These are phyloP conservation scores for Xiphorhynchus elegans DNA, from an alignment of 2,113 vertebrate genomes.

Conservation along the genomic window DNA sequence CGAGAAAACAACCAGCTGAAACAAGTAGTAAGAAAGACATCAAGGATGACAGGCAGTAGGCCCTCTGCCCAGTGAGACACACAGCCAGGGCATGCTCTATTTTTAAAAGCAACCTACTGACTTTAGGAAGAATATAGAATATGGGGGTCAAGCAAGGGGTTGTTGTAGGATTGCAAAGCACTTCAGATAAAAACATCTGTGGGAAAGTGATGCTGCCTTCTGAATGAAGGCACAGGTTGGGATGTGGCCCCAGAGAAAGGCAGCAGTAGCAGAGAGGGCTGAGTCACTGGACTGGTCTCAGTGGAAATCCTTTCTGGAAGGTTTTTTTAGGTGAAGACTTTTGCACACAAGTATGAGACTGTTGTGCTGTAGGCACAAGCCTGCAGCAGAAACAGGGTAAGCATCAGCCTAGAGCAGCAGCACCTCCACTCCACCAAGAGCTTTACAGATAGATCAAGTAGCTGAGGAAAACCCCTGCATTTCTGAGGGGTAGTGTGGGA, in stretches of 20 bases:
- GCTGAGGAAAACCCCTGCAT: background rate
- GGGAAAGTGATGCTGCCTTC: background rate
- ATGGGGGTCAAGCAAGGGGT: background rate
- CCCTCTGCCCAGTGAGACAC: slow-evolving; percentile 12
- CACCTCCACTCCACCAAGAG: background rate
- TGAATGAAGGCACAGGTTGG: background rate
- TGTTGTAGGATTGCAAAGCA: background rate
- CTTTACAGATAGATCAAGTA: background rate
- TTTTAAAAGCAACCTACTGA: background rate
- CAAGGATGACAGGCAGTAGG: slow-evolving; percentile 48
- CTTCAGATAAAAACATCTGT: background rate
- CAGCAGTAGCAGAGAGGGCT: background rate
- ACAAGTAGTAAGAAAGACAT: slow-evolving; percentile 49
- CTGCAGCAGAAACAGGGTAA: background rate
- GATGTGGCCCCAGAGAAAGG: background rate
- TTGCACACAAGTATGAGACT: background rate
- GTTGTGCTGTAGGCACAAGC: background rate
- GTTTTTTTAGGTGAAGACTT: background rate
- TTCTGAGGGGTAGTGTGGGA: background rate
- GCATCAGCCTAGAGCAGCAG: background rate
- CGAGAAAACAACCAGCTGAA: slow-evolving; percentile 19
- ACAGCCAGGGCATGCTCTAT: background rate
- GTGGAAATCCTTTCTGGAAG: background rate
- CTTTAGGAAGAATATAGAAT: background rate
- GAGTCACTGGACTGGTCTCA: background rate